Evolutionary conservation across 2,888 invertebrate genomes (phyloP).

Genomic region (Acronicta aceris): DNA sequence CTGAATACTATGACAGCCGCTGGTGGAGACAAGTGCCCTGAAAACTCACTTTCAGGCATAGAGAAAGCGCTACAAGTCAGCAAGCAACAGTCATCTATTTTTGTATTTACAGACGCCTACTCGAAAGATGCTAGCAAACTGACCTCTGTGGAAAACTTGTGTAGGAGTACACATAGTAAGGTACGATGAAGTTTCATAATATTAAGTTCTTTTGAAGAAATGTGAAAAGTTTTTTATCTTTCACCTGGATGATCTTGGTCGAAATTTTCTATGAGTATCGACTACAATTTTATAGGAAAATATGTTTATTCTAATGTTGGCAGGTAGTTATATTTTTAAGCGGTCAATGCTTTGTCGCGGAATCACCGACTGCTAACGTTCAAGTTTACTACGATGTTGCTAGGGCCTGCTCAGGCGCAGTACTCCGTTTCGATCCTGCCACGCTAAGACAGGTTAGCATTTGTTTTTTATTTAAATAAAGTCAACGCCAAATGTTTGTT

Average conservation of each 20-base stretch:
- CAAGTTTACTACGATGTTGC: constrained; percentile 75
- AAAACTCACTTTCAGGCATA: constrained; percentile 72
- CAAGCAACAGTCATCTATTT: constrained; percentile 65
- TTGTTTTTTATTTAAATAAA: not conserved
- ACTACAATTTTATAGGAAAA: too few species aligned
- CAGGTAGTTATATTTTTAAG: constrained; percentile 68
- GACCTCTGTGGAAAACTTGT: constrained; percentile 53
- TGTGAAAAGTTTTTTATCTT: too few species aligned
- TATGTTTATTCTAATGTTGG: constrained; percentile 5
- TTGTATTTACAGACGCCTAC: constrained; percentile 76
- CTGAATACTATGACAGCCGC: constrained; percentile 52
- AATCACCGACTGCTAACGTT: constrained; percentile 25
- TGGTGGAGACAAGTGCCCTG: constrained; percentile 70
- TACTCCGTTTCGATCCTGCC: constrained; percentile 63
- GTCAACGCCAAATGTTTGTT: too few species aligned
- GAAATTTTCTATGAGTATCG: too few species aligned
- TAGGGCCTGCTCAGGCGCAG: constrained; percentile 71
- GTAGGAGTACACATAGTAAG: constrained; percentile 61
- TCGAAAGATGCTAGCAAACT: constrained; percentile 63
- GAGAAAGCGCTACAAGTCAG: constrained; percentile 69
- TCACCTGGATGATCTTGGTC: too few species aligned
- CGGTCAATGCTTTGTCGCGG: constrained; percentile 63
- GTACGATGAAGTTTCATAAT: constrained; percentile 46
- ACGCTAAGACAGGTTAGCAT: constrained; percentile 67
- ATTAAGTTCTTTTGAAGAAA: too few species aligned